These are phyloP conservation scores for Alethe diademata DNA, from an alignment of 2,113 vertebrate species.

Conservation along the genomic window DNA sequence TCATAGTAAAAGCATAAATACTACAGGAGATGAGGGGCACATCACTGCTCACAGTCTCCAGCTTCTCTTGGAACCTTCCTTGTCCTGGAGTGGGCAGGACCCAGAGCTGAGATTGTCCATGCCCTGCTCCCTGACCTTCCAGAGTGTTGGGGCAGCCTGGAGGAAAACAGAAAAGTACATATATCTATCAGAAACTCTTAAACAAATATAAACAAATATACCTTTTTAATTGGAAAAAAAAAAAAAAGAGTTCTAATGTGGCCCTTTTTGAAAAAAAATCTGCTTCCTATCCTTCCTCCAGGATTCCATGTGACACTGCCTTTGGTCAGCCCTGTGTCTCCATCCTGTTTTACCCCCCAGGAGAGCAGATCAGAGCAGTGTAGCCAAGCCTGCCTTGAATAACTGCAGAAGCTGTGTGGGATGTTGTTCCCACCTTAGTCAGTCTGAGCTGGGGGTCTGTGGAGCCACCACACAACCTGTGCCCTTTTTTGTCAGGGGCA, in stretches of 20 bases:
- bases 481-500: fast-evolving
- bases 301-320: neutral
- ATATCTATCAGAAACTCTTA: neutral
- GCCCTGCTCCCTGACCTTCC: neutral
- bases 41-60: neutral
- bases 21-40: neutral
- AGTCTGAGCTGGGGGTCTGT: neutral
- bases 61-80: neutral
- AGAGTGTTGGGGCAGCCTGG: neutral
- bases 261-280: neutral
- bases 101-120: neutral
- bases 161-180: neutral
- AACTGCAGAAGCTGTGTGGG: neutral
- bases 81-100: neutral
- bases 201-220: neutral
- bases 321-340: neutral
- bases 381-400: neutral
- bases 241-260: neutral
- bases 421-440: neutral
- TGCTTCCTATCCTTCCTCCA: neutral
- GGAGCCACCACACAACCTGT: neutral
- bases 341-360: neutral
- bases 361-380: neutral
- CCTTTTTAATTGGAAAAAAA: neutral
- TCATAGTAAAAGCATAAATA: neutral